phyloP scores from a whole-genome alignment of 2,797 vertebrate genomes.

The Enteromius mattozi region DNA sequence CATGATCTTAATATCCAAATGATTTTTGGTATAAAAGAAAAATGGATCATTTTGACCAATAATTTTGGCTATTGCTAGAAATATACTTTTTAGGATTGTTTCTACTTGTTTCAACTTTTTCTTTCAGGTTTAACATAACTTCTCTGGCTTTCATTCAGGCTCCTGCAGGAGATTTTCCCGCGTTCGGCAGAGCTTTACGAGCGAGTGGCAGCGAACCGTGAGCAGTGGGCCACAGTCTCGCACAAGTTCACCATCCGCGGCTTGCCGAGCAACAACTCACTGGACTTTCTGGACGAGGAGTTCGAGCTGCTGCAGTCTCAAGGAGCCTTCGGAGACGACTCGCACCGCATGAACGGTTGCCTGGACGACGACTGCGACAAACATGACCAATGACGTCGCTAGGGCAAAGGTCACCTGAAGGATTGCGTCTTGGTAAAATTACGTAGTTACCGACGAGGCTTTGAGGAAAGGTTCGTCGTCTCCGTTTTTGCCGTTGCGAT shows the following conservation, averaged over 20 bases:
- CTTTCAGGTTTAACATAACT: neutral
- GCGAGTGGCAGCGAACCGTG: constrained; percentile 90
- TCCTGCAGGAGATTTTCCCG: constrained; percentile 93
- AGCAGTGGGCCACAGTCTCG: constrained; percentile 97
- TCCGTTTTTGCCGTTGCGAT: neutral
- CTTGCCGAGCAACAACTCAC: constrained; percentile 95
- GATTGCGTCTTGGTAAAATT: neutral
- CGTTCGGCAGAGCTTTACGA: constrained; percentile 88
- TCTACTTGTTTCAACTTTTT: neutral
- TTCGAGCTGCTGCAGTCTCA: constrained; percentile 86
- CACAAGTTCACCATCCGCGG: constrained; percentile 97
- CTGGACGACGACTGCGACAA: constrained; percentile 75
- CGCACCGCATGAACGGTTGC: constrained; percentile 86
- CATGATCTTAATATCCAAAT: no score
- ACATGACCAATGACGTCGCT: constrained; percentile 71
- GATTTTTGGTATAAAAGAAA: neutral
- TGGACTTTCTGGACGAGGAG: constrained; percentile 96
- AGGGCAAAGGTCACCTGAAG: constrained; percentile 8
- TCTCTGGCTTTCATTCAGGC: constrained; percentile 69
- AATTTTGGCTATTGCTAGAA: neutral
- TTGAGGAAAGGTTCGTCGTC: constrained; percentile 55
- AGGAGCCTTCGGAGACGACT: constrained; percentile 78
- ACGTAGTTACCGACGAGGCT: neutral
- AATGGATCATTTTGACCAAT: neutral
- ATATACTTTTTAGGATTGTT: neutral